Evolutionary conservation across 1,140 invertebrate species (phyloP), one percentile per base, ranked within the genome.

Genomic region (Euura lappo): DNA sequence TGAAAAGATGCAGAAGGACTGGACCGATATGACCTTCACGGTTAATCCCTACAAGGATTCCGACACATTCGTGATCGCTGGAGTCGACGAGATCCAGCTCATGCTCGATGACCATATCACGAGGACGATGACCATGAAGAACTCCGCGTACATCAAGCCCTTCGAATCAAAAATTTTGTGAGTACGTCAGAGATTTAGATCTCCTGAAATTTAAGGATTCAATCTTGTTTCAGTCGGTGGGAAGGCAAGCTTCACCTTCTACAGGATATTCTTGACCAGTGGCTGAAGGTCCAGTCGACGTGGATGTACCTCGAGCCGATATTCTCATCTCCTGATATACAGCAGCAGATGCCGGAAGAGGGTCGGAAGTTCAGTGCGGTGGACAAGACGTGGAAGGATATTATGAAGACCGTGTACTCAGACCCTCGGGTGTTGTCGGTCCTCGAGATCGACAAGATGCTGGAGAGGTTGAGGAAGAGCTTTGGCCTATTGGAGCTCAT

Each of bases 231-330:
- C 74, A 94, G 93, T 73, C 88, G 89, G 68, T 96, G 95, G 95
- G 94, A 96, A 85, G 88, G 87, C 1, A 95, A 94, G 79, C 83
- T 96, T 3, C 88, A 92, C 72, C 79, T 94, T 2, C 81, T 96
- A 3, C 94, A 96, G 89, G 95, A 98, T 81, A 97, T 98, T 80
- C 81, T 99, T 66, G 96, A 98, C 79, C 95, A 97, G 79, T 99
- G 97, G 97, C 83, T 98, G 13, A 95, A 94, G 78, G 97, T 99
- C n/a, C 97, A 99, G 86, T 91, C 93, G 0, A 97, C 95, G 1
- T 99, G 97, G 97, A 94, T 98, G 88, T 99, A 99, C 85, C 86
- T 99, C 78, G 97, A 99, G 83, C 97, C 98, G 2, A 98, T 99
- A 74, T 99, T 99, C 83, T 94, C 94, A 2, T 98, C 96, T 11